Conservation (phyloP, 2,888 invertebrate genomes). For the Panopea generosa region DNA sequence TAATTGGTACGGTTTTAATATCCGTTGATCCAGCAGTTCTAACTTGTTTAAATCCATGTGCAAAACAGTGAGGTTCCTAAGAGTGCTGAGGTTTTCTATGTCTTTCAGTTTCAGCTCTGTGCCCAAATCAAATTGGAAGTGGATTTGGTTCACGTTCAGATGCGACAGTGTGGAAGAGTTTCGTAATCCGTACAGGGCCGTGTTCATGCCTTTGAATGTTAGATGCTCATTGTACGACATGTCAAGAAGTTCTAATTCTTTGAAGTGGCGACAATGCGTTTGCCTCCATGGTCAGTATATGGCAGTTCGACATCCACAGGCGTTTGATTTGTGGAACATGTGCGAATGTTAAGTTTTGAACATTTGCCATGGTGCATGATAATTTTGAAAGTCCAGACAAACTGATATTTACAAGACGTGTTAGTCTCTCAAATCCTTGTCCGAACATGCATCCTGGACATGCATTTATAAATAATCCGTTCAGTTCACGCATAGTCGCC, state of each 20-base stretch:
- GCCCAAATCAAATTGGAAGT: slow-evolving; percentile 24
- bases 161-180: slow-evolving; percentile 18
- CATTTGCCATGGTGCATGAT: slow-evolving; percentile 4
- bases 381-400: slow-evolving; percentile 5
- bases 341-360: slow-evolving; percentile 28
- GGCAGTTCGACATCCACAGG: slow-evolving; percentile 26
- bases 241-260: slow-evolving; percentile 16
- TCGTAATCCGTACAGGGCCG: slow-evolving; percentile 32
- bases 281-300: slow-evolving; percentile 16
- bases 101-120: slow-evolving; percentile 9
- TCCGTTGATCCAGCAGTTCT: slow-evolving; percentile 43
- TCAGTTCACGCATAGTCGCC: background rate
- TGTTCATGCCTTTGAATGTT: slow-evolving; percentile 46
- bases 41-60: slow-evolving; percentile 56
- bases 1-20: slow-evolving; percentile 13
- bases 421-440: slow-evolving; percentile 15
- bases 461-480: slow-evolving; percentile 5
- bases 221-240: slow-evolving; percentile 51
- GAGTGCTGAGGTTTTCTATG: slow-evolving; percentile 35
- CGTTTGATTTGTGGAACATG: slow-evolving; percentile 10
- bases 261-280: slow-evolving; percentile 32
- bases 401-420: slow-evolving; percentile 15
- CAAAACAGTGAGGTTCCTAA: slow-evolving; percentile 25
- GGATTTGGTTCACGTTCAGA: slow-evolving; percentile 41
- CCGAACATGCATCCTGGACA: slow-evolving; percentile 25